Evolutionary conservation across 1,140 invertebrate species (phyloP).

Genomic region (Lasioglossum albipes): DNA sequence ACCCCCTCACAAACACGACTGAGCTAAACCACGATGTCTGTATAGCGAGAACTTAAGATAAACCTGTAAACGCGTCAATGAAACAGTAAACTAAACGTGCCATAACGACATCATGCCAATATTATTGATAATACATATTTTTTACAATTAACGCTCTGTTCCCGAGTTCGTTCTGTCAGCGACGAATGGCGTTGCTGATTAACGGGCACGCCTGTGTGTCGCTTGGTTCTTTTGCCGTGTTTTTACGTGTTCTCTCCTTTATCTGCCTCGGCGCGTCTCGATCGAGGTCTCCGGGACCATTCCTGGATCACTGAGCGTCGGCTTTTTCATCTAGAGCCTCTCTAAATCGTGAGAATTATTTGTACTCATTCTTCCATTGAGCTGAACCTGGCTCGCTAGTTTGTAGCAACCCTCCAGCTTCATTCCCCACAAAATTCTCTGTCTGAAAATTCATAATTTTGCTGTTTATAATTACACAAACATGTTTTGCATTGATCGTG

Average conservation of each 20-base stretch:
- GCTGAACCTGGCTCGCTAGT: no score
- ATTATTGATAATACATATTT: constrained; percentile 76
- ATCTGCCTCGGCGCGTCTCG: constrained; percentile 24
- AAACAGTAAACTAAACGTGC: constrained; percentile 78
- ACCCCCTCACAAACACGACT: constrained; percentile 14
- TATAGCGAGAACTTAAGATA: constrained; percentile 64
- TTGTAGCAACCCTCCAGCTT: no score
- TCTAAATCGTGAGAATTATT: no score
- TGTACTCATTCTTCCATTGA: no score
- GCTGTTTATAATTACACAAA: no score
- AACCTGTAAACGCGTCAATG: constrained; percentile 71
- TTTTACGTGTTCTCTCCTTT: constrained; percentile 26
- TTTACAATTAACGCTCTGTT: constrained; percentile 69
- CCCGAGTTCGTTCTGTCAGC: constrained; percentile 69
- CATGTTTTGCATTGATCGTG: no score
- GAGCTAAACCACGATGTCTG: constrained; percentile 63
- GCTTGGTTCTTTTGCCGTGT: constrained; percentile 21
- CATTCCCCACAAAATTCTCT: no score
- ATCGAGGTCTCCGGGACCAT: constrained; percentile 15
- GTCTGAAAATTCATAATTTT: no score
- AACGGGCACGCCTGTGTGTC: background rate
- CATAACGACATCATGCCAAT: constrained; percentile 79
- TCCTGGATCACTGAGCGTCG: background rate
- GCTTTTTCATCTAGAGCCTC: no score
- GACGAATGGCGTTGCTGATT: background rate